A percentile compares a stretch with the other conserved stretches of the same genome.
phyloP scores from a whole-genome alignment of 2,888 invertebrate genomes.

The Carterocephalus palaemon region DNA sequence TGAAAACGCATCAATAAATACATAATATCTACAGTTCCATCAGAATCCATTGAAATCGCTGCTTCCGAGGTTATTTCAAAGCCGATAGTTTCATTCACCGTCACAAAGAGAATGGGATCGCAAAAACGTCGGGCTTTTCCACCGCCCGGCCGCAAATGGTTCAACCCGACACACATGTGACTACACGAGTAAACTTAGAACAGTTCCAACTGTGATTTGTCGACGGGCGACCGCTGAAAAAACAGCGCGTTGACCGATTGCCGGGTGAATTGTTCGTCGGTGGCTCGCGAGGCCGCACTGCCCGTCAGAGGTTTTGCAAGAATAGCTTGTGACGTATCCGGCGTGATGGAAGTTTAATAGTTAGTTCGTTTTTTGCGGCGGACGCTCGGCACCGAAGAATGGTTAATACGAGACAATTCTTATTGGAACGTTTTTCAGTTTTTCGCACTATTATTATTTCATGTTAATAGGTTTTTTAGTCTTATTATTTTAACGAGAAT shows the following conservation, averaged over 20 bases:
- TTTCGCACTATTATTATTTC: no score
- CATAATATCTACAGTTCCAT: no score
- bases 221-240: constrained; percentile 26
- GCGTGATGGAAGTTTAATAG: constrained; percentile 21
- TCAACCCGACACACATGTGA: constrained; percentile 28
- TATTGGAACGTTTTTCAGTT: background rate
- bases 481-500: no score
- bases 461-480: no score
- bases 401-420: background rate
- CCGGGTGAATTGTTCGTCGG: constrained; percentile 22
- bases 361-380: constrained; percentile 4
- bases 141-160: constrained; percentile 25
- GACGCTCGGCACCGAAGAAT: no score
- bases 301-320: constrained; percentile 16
- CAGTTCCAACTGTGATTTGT: constrained; percentile 30
- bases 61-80: constrained; percentile 3
- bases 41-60: background rate
- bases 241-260: constrained; percentile 28
- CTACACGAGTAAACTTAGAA: constrained; percentile 32
- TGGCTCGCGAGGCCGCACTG: constrained; percentile 13
- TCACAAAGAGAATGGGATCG: constrained; percentile 15
- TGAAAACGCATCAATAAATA: no score
- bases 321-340: constrained; percentile 20
- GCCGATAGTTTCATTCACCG: constrained; percentile 15
- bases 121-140: constrained; percentile 21